phyloP scores from a whole-genome alignment of 2,888 invertebrate genomes.

The Tiliacea citrago region DNA sequence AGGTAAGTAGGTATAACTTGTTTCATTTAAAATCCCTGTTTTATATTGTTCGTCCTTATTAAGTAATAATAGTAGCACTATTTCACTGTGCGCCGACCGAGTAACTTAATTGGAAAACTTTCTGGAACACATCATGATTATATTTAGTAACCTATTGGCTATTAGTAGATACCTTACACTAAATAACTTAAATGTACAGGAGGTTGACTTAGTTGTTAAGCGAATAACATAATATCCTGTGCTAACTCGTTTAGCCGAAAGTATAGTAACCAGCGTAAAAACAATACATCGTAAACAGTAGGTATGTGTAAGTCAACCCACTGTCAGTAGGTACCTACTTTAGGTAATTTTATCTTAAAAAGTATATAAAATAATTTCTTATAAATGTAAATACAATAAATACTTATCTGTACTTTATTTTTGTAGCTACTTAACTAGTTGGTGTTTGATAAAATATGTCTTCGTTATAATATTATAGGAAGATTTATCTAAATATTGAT shows the following conservation, averaged over 20 bases:
- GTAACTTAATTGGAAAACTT: slow-evolving; percentile 84
- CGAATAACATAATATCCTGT: neutral
- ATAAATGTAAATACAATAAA: slow-evolving; percentile 48
- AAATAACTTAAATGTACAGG: slow-evolving; percentile 18
- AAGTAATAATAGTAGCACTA: slow-evolving; percentile 71
- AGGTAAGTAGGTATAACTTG: slow-evolving; percentile 68
- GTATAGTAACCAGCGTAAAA: neutral
- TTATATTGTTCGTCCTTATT: slow-evolving; percentile 79
- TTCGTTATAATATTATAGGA: slow-evolving; percentile 74
- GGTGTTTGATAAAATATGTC: slow-evolving; percentile 87
- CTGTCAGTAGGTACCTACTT: slow-evolving; percentile 27
- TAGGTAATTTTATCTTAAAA: slow-evolving; percentile 63
- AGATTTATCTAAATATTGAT: slow-evolving; percentile 66
- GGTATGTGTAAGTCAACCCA: slow-evolving; percentile 42
- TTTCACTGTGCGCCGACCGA: slow-evolving; percentile 76
- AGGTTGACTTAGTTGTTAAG: slow-evolving; percentile 21
- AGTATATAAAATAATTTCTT: slow-evolving; percentile 75
- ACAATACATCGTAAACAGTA: slow-evolving; percentile 2
- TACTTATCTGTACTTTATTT: slow-evolving; percentile 69
- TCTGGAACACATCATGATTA: slow-evolving; percentile 85
- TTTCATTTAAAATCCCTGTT: slow-evolving; percentile 85
- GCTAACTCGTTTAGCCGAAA: slow-evolving; percentile 39
- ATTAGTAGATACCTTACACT: slow-evolving; percentile 56
- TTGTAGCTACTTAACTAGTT: slow-evolving; percentile 85
- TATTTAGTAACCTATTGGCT: slow-evolving; percentile 64